Percentiles rank a stretch among this genome's conserved stretches.
phyloP scores from a whole-genome alignment of 2,113 vertebrate species.

The Physeter macrocephalus region DNA sequence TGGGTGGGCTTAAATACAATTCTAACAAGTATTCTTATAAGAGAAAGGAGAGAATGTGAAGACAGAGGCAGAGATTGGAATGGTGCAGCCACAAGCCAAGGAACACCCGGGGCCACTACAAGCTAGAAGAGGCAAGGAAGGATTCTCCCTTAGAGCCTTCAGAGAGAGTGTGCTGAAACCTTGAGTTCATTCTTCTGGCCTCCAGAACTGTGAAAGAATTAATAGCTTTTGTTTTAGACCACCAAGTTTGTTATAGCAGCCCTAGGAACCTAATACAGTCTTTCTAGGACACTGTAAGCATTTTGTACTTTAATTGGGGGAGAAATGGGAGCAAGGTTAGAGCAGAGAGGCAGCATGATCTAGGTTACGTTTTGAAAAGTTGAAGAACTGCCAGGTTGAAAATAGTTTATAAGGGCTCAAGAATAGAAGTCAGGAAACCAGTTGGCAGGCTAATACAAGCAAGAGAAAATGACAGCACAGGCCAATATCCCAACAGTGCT shows the following conservation, averaged over 20 bases:
- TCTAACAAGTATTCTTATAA: neutral
- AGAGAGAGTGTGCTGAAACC: neutral
- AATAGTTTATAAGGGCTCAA: neutral
- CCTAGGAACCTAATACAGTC: neutral
- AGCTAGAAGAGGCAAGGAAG: neutral
- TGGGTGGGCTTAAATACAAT: neutral
- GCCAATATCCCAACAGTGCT: neutral
- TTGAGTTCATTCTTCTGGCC: neutral
- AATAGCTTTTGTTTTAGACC: neutral
- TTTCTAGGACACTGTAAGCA: neutral
- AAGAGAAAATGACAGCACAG: neutral
- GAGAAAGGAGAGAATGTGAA: neutral
- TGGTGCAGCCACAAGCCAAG: neutral
- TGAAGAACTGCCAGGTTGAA: neutral
- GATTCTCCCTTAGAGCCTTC: neutral
- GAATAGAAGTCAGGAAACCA: neutral
- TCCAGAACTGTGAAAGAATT: neutral
- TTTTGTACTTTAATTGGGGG: neutral
- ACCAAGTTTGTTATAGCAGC: neutral
- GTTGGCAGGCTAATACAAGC: neutral
- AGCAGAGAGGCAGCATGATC: neutral
- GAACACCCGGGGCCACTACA: neutral
- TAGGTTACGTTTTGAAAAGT: neutral
- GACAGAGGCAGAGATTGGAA: neutral
- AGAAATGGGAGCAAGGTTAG: neutral